Base-by-base conservation (phyloP, 2,888 invertebrate species). In the Cephus spinipes region DNA sequence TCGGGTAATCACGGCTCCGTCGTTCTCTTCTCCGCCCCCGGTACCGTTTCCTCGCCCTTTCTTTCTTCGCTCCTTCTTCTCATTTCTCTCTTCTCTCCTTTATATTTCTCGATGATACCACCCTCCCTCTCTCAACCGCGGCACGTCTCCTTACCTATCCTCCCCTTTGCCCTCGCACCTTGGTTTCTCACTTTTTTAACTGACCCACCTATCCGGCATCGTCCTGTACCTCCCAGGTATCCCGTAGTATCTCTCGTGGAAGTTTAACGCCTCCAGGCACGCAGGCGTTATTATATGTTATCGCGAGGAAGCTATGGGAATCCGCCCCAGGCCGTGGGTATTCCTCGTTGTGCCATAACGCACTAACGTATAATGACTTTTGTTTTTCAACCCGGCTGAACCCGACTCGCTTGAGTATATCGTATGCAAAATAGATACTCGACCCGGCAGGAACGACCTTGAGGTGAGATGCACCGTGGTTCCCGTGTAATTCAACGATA, bases 211-310 rank as follows among this genome's bases (percentile, higher is more conserved):
- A 71, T 71, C 71, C 32, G 71, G 71, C 77, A 75, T 79, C 78
- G 79, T 79, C 69, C 55, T 36, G 76, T 74, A 68, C 12, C 33
- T 76, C 33, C 73, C 69, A 75, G n/a, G n/a, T 81, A 81, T 79
- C 83, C 83, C 79, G 81, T 79, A 82, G 83, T 83, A 83, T 82
- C 83, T 82, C 83, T 82, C 83, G 77, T 83, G 83, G 79, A 89
- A 90, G 90, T 89, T 89, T 88, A 87, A 87, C 87, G 87, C 87
- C 90, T 87, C 82, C 83, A 86, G 90, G 87, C 85, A 84, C 85
- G 87, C 87, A 88, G 86, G 89, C 90, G 88, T 90, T 90, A 90
- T 90, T 90, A 90, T 90, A 90, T 89, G 89, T 90, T 90, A 90
- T 90, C 91, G 91, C 88, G 85, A 87, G 87, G 88, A 88, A 88